These are phyloP conservation scores for Clistopyga incitator DNA, from an alignment of 2,888 invertebrate genomes.

Conservation along the genomic window DNA sequence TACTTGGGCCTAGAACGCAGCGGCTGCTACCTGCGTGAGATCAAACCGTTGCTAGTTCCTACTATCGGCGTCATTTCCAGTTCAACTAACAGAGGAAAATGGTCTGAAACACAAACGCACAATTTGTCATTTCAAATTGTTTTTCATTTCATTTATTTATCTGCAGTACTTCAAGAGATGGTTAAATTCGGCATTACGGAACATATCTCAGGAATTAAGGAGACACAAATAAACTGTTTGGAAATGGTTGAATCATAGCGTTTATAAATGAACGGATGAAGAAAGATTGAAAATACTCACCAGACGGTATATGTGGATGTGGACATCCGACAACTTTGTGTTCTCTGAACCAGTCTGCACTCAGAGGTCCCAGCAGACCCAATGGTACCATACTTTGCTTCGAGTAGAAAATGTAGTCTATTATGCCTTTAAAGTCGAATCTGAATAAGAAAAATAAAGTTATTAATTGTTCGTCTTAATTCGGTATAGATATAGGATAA, in stretches of 20 bases:
- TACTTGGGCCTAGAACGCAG: slow-evolving; percentile 82
- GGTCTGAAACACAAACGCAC: slow-evolving; percentile 87
- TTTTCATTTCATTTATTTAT: background rate
- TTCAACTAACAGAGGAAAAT: slow-evolving; percentile 96
- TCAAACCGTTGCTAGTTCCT: slow-evolving; percentile 91
- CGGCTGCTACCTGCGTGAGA: slow-evolving; percentile 93
- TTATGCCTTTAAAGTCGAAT: slow-evolving; percentile 99
- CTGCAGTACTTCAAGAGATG: too few relatives aligned
- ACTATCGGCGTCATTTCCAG: slow-evolving; percentile 94
- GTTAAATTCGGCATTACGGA: background rate
- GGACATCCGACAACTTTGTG: slow-evolving; percentile 99
- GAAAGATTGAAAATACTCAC: slow-evolving; percentile 81
- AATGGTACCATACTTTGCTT: slow-evolving; percentile 97
- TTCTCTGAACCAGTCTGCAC: slow-evolving; percentile 96
- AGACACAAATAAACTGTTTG: slow-evolving; percentile 75
- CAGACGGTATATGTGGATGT: slow-evolving; percentile 98
- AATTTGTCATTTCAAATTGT: slow-evolving; percentile 11
- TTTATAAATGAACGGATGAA: background rate
- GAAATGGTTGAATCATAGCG: background rate
- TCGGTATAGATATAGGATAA: background rate
- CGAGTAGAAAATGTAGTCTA: slow-evolving; percentile 99
- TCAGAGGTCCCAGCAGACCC: slow-evolving; percentile 97
- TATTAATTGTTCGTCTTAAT: background rate
- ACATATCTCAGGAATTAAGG: background rate
- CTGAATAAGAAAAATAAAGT: slow-evolving; percentile 85